Evolutionary conservation across 2,797 vertebrate genomes (phyloP), one percentile per base, ranked within the genome.

Genomic region (Sitta carolinensis): DNA sequence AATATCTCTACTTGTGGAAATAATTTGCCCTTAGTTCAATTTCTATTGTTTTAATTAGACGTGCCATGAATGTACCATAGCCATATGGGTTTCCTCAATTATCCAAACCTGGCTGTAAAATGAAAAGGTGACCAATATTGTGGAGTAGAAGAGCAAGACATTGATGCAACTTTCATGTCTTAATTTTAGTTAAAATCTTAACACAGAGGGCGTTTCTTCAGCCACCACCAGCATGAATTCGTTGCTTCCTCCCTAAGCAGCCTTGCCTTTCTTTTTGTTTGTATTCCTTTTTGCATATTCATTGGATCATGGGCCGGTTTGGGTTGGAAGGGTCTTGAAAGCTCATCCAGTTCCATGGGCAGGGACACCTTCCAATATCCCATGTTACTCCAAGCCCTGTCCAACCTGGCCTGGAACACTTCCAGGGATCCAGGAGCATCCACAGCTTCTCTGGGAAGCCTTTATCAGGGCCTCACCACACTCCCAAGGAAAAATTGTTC

Each of bases 331-430:
- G 5, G 18, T 12, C 4, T 8, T 52, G 13, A 23, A 47, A 52
- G 9, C 7, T 1, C 52, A 27, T 23, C 17, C 4, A 7, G 4
- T 52, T 47, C 21, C 29, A 16, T 1, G 7, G 20, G 1, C 23
- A 64, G 9, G 7, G 38, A 27, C 21, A 42, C 2, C 6, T 78
- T 42, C 18, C 40, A 20, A 11, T 7, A 13, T 3, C 9, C 45
- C 59, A 66, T 6, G 7, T 4, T 72, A 7, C 13, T 64, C 47
- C 45, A 54, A 66, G 34, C 30, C 2, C 4, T 0, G 0, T 42
- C 13, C 22, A 52, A 0, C 15, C 13, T 25, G 51, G 4, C 11
- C 5, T 47, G 19, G 51, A 4, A 32, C 34, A 52, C 7, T 36
- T 42, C 9, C 15, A 78, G 10, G 14, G 29, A 27, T 64, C n/a